A percentile compares a stretch with the other conserved stretches of the same genome.
Evolutionary conservation across 2,797 vertebrate genomes (phyloP).

Genomic region (Ceryle rudis): DNA sequence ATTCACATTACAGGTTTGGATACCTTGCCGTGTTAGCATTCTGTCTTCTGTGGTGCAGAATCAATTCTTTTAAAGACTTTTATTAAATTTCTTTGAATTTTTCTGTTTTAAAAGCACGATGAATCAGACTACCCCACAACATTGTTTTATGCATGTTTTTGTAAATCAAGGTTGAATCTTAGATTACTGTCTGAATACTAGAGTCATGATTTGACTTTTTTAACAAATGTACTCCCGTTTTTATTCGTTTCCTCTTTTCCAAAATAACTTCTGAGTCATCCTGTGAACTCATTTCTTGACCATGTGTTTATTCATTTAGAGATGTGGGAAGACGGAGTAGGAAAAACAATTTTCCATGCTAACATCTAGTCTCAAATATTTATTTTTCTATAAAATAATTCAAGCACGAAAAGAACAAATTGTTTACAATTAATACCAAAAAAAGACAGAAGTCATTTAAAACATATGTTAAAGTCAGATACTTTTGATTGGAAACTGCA

Average conservation of each 20-base stretch:
- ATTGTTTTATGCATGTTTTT: neutral
- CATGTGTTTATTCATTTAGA: neutral
- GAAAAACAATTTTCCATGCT: neutral
- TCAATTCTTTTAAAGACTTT: neutral
- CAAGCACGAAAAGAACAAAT: neutral
- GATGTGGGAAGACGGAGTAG: neutral
- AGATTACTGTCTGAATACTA: neutral
- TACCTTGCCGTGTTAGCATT: neutral
- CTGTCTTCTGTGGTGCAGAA: neutral
- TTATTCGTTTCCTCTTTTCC: neutral
- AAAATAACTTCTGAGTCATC: neutral
- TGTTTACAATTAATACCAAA: neutral
- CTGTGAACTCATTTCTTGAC: neutral
- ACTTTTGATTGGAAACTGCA: neutral
- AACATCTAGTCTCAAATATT: neutral
- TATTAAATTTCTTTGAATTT: neutral
- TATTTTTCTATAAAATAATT: neutral
- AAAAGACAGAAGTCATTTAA: neutral
- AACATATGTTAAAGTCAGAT: neutral
- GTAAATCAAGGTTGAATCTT: neutral
- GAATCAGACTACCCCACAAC: neutral
- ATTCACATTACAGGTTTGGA: neutral
- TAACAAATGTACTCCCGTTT: neutral
- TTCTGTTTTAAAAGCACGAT: neutral
- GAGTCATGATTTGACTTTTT: neutral